Base-by-base conservation (phyloP, 1,140 invertebrate species). In the Helicoverpa zea region DNA sequence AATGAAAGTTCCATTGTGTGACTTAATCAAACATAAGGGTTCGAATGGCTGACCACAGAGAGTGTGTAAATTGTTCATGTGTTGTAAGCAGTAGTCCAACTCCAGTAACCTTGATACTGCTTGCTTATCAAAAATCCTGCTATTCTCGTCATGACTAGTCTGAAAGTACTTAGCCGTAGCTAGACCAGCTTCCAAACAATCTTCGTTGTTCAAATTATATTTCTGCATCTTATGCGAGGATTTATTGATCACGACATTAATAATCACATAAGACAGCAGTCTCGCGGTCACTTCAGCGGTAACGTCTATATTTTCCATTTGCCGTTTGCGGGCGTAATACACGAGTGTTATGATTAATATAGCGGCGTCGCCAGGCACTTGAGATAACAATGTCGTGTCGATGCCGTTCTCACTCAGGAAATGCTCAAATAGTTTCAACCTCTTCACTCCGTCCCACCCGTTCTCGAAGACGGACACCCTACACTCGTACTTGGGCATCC, bases 21-120 rank as follows among this genome's bases (percentile, higher is more conserved):
- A 83, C 56, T 76, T 84, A 14, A 70, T 81, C 52, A 86, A 88
- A 14, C 79, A 30, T 1, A 87, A 87, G 1, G 77, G 49, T 56
- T 77, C 16, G 51, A 83, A 89, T 2, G 83, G 81, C 10, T 51
- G 80, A 0, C 88, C 89, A 66, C 90, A 91, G 12, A 90, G 61
- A 35, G 58, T 80, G 66, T 91, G 90, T 64, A 91, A 79, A 68
- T 86, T 59, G 76, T 89, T 90, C 9, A 91, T 29, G 10, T 87
- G 79, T 49, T 75, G 23, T 1, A 91, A 72, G 58, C 87, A 90
- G 52, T 82, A 80, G 61, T 88, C 79, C 12, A 89, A 89, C 59
- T 89, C 81, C 0, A 84, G 72, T 1, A 89, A 70, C 9, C 83
- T 80, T 77, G 85, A 74, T 9, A 87, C 47, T 16, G 81, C 23